Percentiles rank a stretch among this genome's conserved stretches.
These are phyloP conservation scores for Drosophila kuntzei DNA, from an alignment of 2,888 invertebrate genomes.

Conservation along the genomic window DNA sequence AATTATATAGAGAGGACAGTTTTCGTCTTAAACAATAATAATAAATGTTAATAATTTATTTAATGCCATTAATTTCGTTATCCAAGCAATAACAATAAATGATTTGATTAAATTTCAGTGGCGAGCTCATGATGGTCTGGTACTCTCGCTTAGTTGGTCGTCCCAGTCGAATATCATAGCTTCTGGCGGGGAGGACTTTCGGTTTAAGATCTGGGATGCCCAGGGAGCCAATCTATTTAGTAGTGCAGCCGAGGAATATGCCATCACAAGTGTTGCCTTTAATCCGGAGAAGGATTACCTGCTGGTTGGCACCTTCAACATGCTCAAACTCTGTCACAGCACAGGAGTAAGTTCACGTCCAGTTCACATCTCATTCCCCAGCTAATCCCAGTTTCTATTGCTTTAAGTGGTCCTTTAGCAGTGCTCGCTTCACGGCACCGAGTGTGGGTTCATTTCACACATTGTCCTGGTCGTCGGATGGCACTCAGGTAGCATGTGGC, in stretches of 20 bases:
- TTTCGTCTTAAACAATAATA: no score
- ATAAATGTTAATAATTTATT: no score
- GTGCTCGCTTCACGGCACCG: constrained; percentile 92
- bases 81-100: background rate
- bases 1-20: no score
- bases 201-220: constrained; percentile 94
- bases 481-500: constrained; percentile 97
- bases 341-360: constrained; percentile 90
- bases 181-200: constrained; percentile 98
- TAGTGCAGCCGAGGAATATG: constrained; percentile 94
- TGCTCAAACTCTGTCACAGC: constrained; percentile 95
- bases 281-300: constrained; percentile 96
- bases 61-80: no score
- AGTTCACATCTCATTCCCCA: no score
- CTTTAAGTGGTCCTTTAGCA: constrained; percentile 94
- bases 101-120: constrained; percentile 87
- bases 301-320: constrained; percentile 96
- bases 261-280: constrained; percentile 96
- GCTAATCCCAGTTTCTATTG: background rate
- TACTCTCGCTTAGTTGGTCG: constrained; percentile 98
- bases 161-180: constrained; percentile 95
- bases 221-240: constrained; percentile 95
- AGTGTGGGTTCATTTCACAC: constrained; percentile 95
- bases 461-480: constrained; percentile 97
- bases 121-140: constrained; percentile 98